Conservation (phyloP, 1,140 invertebrate species). For the Bombus sibiricus region DNA sequence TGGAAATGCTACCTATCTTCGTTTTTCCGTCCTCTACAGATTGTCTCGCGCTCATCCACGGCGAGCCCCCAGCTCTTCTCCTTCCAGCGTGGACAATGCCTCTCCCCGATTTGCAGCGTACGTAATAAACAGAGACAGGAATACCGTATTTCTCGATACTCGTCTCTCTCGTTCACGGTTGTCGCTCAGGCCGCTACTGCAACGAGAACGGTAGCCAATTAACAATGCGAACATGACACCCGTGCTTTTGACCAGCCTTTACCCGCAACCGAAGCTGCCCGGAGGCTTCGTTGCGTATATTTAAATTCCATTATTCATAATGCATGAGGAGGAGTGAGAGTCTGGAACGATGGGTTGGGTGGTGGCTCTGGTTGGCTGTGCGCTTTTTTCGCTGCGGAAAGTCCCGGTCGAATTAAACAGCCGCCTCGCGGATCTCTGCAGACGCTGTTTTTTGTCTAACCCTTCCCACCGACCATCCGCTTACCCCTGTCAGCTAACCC, state of each 20-base stretch:
- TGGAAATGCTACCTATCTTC: conserved; percentile 50
- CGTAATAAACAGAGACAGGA: conserved; percentile 35
- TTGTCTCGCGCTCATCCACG: background rate
- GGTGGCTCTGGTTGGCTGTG: conserved; percentile 39
- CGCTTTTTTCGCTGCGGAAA: conserved; percentile 62
- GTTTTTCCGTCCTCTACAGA: background rate
- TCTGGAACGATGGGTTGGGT: conserved; percentile 42
- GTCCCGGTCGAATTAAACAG: conserved; percentile 73
- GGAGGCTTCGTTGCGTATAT: conserved; percentile 71
- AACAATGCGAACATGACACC: conserved; percentile 75
- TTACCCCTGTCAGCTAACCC: conserved; percentile 42
- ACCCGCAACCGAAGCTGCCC: conserved; percentile 49
- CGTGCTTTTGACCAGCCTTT: conserved; percentile 44
- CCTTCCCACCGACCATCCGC: conserved; percentile 42
- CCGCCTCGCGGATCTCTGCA: conserved; percentile 69
- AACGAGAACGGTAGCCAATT: conserved; percentile 71
- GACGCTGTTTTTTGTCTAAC: conserved; percentile 66
- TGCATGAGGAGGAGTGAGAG: conserved; percentile 71
- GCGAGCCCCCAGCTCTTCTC: background rate
- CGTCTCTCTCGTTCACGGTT: conserved; percentile 22
- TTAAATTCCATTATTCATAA: conserved; percentile 80
- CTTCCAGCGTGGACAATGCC: conserved; percentile 20
- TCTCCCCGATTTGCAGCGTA: conserved; percentile 17
- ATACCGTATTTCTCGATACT: conserved; percentile 25
- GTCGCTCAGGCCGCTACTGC: conserved; percentile 18